These are phyloP conservation scores for Danio albolineatus DNA, from an alignment of 2,797 vertebrate genomes.

Conservation along the genomic window DNA sequence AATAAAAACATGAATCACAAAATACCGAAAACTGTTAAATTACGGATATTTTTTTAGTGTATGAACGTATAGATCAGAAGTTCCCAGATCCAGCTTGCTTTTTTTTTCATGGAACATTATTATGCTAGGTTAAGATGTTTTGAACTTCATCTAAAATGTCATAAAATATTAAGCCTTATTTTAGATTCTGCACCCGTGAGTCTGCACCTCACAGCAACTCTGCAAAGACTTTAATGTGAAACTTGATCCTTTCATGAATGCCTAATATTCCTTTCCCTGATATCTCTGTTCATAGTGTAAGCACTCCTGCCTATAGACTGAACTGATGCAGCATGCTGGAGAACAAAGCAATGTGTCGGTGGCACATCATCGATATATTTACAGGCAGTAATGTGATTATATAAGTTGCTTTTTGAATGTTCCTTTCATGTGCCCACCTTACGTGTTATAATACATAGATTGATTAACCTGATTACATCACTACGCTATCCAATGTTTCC, in stretches of 20 bases:
- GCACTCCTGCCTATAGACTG: constrained; percentile 20
- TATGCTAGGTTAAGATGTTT: constrained; percentile 40
- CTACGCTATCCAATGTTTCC: no score
- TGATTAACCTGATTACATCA: no score
- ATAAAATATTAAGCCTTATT: constrained; percentile 44
- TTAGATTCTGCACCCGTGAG: constrained; percentile 25
- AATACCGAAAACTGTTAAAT: no score
- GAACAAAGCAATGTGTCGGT: background rate
- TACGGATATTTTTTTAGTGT: no score
- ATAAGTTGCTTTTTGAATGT: no score
- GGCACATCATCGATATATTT: no score
- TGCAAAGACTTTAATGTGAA: constrained; percentile 36
- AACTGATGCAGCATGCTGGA: background rate
- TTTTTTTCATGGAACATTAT: background rate
- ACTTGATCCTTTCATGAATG: constrained; percentile 43
- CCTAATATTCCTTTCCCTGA: constrained; percentile 12
- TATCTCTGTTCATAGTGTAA: constrained; percentile 36
- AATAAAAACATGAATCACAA: no score
- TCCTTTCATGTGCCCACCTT: no score
- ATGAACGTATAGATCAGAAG: background rate
- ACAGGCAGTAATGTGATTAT: no score
- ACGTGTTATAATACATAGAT: no score
- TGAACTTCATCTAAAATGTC: constrained; percentile 45
- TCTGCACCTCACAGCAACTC: constrained; percentile 42
- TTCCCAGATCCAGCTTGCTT: background rate